These are phyloP conservation scores for Gasterosteus aculeatus DNA, from an alignment of 2,113 vertebrate species.

Conservation along the genomic window DNA sequence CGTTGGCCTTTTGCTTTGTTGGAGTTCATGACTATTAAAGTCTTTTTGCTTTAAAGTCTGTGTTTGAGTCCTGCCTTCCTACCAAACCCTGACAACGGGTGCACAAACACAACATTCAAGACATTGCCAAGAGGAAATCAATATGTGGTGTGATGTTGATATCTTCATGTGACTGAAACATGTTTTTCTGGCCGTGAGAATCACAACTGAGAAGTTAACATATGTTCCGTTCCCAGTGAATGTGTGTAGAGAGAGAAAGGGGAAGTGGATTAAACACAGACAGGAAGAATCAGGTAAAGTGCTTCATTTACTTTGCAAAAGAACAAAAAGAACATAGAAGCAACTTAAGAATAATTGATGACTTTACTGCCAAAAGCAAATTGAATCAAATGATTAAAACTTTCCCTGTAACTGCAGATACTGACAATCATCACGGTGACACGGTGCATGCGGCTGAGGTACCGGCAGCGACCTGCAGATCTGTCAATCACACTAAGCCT, in stretches of 20 bases:
- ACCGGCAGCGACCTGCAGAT: too few species aligned
- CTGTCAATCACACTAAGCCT: background rate
- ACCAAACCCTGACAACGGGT: too few species aligned
- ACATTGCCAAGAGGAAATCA: slow-evolving; percentile 41
- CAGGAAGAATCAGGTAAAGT: background rate
- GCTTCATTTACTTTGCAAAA: background rate
- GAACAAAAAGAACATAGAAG: background rate
- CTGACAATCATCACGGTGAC: background rate
- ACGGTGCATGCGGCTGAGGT: too few species aligned
- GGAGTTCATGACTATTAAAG: too few species aligned
- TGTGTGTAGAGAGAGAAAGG: slow-evolving; percentile 6
- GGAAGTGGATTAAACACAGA: background rate
- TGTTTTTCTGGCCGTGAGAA: slow-evolving; percentile 70
- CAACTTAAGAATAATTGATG: background rate
- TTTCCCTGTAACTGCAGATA: background rate
- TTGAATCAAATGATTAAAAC: background rate
- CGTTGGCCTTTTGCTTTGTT: too few species aligned
- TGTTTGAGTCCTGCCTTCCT: too few species aligned
- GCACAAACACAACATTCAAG: slow-evolving; percentile 3
- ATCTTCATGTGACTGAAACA: slow-evolving; percentile 50
- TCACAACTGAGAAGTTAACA: slow-evolving; percentile 37
- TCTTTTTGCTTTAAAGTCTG: too few species aligned
- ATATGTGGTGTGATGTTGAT: slow-evolving; percentile 44
- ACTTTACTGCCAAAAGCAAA: background rate
- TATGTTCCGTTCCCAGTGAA: slow-evolving; percentile 27